These are phyloP conservation scores for Vultur gryphus DNA, from an alignment of 2,797 vertebrate species.

Conservation along the genomic window DNA sequence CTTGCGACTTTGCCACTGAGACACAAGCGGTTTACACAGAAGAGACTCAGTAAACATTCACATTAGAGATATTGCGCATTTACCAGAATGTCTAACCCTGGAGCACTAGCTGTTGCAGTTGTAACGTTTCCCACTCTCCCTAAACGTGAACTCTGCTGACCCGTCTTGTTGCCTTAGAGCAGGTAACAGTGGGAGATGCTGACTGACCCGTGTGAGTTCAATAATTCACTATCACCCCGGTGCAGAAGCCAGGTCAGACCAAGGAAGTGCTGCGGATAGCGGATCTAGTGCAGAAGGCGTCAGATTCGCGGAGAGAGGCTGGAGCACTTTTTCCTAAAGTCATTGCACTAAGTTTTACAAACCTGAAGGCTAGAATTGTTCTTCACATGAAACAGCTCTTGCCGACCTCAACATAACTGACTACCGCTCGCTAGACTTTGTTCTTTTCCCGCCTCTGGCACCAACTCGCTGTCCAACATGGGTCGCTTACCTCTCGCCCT, in stretches of 20 bases:
- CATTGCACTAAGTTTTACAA: background rate
- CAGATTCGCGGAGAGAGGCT: background rate
- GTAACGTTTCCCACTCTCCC: background rate
- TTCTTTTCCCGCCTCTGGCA: background rate
- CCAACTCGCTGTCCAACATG: accelerated
- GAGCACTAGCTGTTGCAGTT: background rate
- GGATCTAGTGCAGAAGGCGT: background rate
- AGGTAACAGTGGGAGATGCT: background rate
- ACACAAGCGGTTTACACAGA: background rate
- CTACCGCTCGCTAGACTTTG: background rate
- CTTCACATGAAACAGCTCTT: background rate
- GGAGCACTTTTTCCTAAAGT: background rate
- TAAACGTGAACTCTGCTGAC: background rate
- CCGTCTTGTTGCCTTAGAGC: background rate
- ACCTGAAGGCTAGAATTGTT: background rate
- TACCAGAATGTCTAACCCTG: background rate
- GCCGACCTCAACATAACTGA: background rate
- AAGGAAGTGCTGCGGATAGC: background rate
- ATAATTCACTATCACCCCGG: background rate
- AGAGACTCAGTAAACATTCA: background rate
- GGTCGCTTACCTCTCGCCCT: no score
- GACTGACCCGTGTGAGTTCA: accelerated
- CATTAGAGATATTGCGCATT: accelerated
- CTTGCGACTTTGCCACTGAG: background rate
- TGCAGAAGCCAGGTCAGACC: background rate